These are phyloP conservation scores for Microctenopoma steveboyesi DNA, from an alignment of 2,797 vertebrate genomes.

Conservation along the genomic window DNA sequence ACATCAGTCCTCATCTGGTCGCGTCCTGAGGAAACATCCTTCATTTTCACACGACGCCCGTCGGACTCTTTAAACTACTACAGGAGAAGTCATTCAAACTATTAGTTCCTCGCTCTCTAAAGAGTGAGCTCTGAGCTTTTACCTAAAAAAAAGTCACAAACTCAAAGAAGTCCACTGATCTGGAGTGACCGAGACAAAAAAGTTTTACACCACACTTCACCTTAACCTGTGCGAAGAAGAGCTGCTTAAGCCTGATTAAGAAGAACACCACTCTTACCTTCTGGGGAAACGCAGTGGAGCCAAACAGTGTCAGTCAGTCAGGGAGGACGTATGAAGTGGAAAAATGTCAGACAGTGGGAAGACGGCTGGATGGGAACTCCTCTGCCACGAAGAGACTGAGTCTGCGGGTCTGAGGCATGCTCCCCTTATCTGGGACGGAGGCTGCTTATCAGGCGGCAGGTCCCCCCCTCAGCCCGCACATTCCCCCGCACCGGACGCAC, in stretches of 20 bases:
- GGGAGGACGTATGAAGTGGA: constrained; percentile 31
- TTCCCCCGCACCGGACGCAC: constrained; percentile 71
- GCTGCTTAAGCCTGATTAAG: constrained; percentile 16
- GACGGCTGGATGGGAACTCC: constrained; percentile 71
- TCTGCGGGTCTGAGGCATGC: constrained; percentile 79
- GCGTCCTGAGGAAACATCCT: constrained; percentile 79
- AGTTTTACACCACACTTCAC: constrained; percentile 48
- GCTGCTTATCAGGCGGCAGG: constrained; percentile 67
- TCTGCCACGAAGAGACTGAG: constrained; percentile 65
- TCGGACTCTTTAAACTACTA: constrained; percentile 8
- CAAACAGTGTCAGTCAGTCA: constrained; percentile 38
- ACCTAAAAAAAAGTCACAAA: too few relatives aligned
- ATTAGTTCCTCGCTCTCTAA: not conserved
- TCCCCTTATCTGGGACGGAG: constrained; percentile 76
- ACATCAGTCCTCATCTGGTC: constrained; percentile 86
- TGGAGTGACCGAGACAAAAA: constrained; percentile 19
- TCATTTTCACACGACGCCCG: constrained; percentile 64
- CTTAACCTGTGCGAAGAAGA: constrained; percentile 39
- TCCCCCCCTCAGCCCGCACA: constrained; percentile 75
- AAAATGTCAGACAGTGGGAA: constrained; percentile 62
- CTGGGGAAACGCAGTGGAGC: constrained; percentile 58
- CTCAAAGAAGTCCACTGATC: too few relatives aligned
- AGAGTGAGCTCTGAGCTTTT: not conserved
- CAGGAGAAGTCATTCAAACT: constrained; percentile 34
- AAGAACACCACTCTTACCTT: constrained; percentile 73